These are phyloP conservation scores for Coregonus suidteri DNA, from an alignment of 2,797 vertebrate species.

Conservation along the genomic window DNA sequence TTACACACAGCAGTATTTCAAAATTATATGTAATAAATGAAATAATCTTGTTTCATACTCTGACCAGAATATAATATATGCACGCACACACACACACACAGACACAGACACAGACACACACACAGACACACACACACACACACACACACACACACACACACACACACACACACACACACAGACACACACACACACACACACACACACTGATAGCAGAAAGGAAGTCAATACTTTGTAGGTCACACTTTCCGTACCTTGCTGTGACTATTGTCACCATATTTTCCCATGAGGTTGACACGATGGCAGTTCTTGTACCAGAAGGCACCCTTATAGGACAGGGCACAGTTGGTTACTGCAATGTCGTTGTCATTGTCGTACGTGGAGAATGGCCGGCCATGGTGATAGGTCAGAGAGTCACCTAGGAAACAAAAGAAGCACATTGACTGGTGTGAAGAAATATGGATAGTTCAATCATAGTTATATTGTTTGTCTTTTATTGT, in stretches of 20 bases:
- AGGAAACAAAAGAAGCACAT: background rate
- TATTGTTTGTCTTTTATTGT: no score
- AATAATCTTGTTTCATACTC: background rate
- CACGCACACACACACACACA: no score
- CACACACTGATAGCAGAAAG: background rate
- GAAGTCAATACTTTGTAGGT: background rate
- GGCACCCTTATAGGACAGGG: conserved; percentile 95
- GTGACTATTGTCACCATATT: conserved; percentile 89
- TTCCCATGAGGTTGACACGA: conserved; percentile 95
- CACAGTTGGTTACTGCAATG: conserved; percentile 95
- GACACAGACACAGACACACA: no score
- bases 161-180: no score
- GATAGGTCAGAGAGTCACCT: conserved; percentile 94
- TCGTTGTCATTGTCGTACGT: conserved; percentile 95
- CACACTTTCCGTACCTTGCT: conserved; percentile 85
- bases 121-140: no score
- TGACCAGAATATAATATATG: background rate
- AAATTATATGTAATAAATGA: no score
- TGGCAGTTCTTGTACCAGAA: conserved; percentile 99
- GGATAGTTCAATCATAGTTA: background rate
- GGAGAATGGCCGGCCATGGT: conserved; percentile 91
- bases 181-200: no score
- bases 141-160: no score
- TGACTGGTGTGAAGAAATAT: background rate
- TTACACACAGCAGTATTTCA: no score